Percentiles rank a stretch among this genome's conserved stretches.
phyloP scores from a whole-genome alignment of 1,140 invertebrate species.

The Drosophila malerkotliana region DNA sequence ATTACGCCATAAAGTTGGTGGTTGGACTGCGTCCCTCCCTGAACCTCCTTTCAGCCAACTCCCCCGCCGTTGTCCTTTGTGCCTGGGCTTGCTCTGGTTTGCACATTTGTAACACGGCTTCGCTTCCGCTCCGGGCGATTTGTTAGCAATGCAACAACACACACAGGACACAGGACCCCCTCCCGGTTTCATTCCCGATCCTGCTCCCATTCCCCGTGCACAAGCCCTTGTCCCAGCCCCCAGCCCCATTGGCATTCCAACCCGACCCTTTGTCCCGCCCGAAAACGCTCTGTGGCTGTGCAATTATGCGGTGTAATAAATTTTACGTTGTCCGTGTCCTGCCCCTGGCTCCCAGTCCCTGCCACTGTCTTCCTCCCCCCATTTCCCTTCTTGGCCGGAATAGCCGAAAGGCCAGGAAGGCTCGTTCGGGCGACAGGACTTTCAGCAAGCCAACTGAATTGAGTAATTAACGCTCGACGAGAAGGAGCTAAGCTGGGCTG shows the following conservation, averaged over 20 bases:
- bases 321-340: slow-evolving; percentile 73
- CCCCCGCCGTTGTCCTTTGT: slow-evolving; percentile 8
- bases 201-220: neutral
- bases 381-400: too few relatives aligned
- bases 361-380: neutral
- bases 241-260: neutral
- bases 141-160: slow-evolving; percentile 79
- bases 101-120: slow-evolving; percentile 80
- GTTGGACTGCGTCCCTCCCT: slow-evolving; percentile 49
- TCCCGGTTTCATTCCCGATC: neutral
- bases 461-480: slow-evolving; percentile 68
- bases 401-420: slow-evolving; percentile 27
- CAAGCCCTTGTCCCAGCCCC: too few relatives aligned
- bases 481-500: slow-evolving; percentile 13
- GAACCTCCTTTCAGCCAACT: neutral
- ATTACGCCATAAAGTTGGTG: slow-evolving; percentile 80
- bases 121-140: slow-evolving; percentile 73
- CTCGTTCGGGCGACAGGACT: slow-evolving; percentile 31
- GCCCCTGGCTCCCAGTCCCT: neutral
- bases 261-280: slow-evolving; percentile 22
- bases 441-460: slow-evolving; percentile 70
- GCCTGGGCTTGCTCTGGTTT: slow-evolving; percentile 60
- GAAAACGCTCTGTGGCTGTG: slow-evolving; percentile 70
- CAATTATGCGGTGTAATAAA: slow-evolving; percentile 83
- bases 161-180: slow-evolving; percentile 51